Base-by-base conservation (phyloP, 2,113 vertebrate species). In the Strix aluco region DNA sequence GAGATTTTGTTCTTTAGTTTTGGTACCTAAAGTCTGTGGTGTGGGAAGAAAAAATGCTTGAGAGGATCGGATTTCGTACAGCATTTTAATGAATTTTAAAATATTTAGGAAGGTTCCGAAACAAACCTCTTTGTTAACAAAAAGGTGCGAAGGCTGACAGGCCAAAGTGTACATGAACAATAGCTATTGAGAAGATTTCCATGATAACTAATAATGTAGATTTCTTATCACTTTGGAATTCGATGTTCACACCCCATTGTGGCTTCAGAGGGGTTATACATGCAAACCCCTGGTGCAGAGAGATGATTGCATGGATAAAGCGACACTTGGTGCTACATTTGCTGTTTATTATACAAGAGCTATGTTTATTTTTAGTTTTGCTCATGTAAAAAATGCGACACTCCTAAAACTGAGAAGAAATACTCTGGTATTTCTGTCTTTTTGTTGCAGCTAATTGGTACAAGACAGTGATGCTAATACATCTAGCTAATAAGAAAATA, bases 41-140 rank as follows among this genome's bases (percentile, higher is more conserved):
- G 20, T 5, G 17, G 18, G 34, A 34, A 84, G 15, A 72, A 81
- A 73, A 91, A 91, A 47, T 32, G 13, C 20, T 81, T 70, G 10
- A 15, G 34, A 69, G 25, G 3, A 9, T 20, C 63, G 2, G 36
- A 15, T 11, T 51, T 78, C 34, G 6, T 49, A 30, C 0, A 0
- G 20, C 36, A 34, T 77, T 90, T 82, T 57, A 77, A 61, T 52
- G 73, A 0, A 26, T 81, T 57, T 77, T 15, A 32, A 82, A 80
- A 58, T 42, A 30, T 49, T 74, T 77, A 63, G 29, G 47, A 78
- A 57, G 20, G 19, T 66, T 94, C 61, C 55, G 51, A 74, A 86
- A 49, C 25, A 75, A 82, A 49, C 38, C 15, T 73, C 20, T 4
- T 51, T 65, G 19, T 80, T 88, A 66, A 52, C 10, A 5, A 58